Evolutionary conservation across 2,113 vertebrate genomes (phyloP).

Genomic region (Thomomys bottae): DNA sequence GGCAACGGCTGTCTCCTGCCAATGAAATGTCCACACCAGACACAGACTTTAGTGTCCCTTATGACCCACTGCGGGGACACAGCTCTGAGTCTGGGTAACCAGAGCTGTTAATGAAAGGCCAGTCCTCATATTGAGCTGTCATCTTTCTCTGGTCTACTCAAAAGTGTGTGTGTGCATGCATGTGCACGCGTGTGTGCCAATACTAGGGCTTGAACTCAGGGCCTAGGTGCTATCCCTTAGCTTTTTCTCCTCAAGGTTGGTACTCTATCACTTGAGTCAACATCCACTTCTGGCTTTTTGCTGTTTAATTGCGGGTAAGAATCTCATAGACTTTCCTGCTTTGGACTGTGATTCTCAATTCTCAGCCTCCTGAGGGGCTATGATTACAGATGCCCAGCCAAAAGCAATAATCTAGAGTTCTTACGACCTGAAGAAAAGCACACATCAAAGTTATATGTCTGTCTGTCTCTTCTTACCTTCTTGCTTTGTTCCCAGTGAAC

Average conservation of each 20-base stretch:
- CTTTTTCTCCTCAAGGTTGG: too few relatives aligned
- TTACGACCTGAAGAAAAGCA: conserved; percentile 40
- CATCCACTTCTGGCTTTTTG: too few relatives aligned
- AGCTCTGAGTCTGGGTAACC: neutral
- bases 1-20: too few relatives aligned
- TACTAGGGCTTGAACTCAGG: too few relatives aligned
- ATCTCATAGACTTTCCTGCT: too few relatives aligned
- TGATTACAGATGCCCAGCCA: too few relatives aligned
- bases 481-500: conserved; percentile 33
- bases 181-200: too few relatives aligned
- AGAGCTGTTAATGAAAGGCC: neutral
- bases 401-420: neutral
- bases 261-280: too few relatives aligned
- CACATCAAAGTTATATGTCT: neutral
- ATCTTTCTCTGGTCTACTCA: neutral
- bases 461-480: conserved; percentile 52
- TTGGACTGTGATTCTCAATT: too few relatives aligned
- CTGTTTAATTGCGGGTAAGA: too few relatives aligned
- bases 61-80: neutral
- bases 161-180: neutral
- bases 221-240: too few relatives aligned
- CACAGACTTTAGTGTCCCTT: neutral
- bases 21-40: neutral
- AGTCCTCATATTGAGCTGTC: neutral
- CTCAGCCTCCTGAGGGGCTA: too few relatives aligned